Percentiles rank a stretch among this genome's conserved stretches.
Conservation (phyloP, 2,797 vertebrate genomes). For the Enteromius thamalakanensis region DNA sequence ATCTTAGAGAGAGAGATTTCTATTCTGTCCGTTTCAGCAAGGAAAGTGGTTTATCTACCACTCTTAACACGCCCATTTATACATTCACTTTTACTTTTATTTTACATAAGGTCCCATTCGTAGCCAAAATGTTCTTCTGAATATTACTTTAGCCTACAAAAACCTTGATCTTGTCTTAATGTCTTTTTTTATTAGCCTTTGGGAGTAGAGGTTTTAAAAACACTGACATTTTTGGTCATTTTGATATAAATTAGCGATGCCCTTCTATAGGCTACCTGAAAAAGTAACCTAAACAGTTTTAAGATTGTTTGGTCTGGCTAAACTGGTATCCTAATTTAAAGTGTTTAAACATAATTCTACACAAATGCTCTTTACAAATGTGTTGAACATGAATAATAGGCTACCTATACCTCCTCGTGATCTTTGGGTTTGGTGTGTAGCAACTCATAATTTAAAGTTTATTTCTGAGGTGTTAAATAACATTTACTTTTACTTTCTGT, state of each 20-base stretch:
- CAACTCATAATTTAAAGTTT: background rate
- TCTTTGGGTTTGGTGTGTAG: background rate
- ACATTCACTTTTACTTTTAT: background rate
- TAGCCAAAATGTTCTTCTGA: no score
- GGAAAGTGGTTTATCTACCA: background rate
- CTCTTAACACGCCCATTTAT: background rate
- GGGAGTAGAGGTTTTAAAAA: no score
- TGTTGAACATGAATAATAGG: background rate
- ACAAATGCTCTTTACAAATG: background rate
- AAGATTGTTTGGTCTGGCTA: background rate
- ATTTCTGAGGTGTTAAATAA: background rate
- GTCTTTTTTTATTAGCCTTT: no score
- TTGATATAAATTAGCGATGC: background rate
- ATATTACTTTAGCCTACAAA: no score
- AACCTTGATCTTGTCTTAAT: no score
- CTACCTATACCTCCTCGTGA: no score
- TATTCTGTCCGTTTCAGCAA: background rate
- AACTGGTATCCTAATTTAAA: background rate
- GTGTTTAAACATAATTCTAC: background rate
- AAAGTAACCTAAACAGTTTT: no score
- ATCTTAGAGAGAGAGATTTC: background rate
- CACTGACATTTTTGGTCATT: background rate
- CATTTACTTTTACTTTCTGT: background rate
- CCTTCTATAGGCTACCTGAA: no score
- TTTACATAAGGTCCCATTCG: background rate